These are phyloP conservation scores for Vidua chalybeata DNA, from an alignment of 2,113 vertebrate species.

Conservation along the genomic window DNA sequence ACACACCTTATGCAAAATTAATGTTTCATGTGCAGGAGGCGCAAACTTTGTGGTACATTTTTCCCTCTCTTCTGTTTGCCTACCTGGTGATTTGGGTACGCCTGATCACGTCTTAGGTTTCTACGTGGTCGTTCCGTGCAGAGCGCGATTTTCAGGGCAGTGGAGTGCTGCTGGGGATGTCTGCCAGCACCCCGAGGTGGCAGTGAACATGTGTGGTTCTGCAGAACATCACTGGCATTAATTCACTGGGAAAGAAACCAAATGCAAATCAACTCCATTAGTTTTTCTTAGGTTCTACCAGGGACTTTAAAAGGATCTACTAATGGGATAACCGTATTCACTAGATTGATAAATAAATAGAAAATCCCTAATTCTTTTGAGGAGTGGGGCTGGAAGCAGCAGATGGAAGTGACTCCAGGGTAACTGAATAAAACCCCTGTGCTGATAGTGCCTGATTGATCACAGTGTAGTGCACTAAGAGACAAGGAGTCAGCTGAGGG, in stretches of 20 bases:
- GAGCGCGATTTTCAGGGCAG: neutral
- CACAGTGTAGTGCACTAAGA: neutral
- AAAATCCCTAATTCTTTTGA: slow-evolving; percentile 24
- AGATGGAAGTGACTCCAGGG: neutral
- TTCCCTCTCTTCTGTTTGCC: neutral
- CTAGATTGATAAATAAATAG: slow-evolving; percentile 68
- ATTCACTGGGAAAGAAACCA: neutral
- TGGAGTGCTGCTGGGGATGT: slow-evolving; percentile 15
- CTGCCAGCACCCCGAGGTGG: slow-evolving; percentile 29
- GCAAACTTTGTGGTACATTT: neutral
- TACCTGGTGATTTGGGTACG: neutral
- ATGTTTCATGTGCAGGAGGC: neutral
- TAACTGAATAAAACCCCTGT: neutral
- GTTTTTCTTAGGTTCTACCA: slow-evolving; percentile 59
- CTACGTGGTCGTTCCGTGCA: neutral
- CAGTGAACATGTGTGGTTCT: slow-evolving; percentile 26
- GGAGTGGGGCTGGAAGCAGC: neutral
- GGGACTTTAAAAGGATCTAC: slow-evolving; percentile 58
- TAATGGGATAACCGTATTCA: slow-evolving; percentile 63
- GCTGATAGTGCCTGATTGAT: neutral
- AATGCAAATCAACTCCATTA: slow-evolving; percentile 52
- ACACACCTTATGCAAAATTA: neutral
- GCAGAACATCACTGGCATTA: slow-evolving; percentile 32
- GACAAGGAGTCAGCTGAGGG: neutral
- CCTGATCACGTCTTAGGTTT: neutral